Evolutionary conservation across 2,797 vertebrate genomes (phyloP), one percentile per base, ranked within the genome.

Genomic region (Bradypodion ventrale): DNA sequence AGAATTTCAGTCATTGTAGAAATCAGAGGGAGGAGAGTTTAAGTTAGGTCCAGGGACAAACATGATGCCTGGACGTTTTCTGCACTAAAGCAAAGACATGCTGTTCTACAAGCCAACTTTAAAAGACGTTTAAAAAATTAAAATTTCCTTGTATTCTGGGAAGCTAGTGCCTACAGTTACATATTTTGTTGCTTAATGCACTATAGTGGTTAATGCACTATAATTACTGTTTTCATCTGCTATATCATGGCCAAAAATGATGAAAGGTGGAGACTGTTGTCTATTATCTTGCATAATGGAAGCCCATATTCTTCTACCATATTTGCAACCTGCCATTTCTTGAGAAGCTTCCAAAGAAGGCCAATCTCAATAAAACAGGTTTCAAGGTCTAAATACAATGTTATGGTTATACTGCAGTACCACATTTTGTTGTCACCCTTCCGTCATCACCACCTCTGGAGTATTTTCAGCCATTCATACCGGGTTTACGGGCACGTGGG

Each of bases 91-190:
- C 21, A 70, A 35, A 37, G 16, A 7, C 9, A 27, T 12, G 19
- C 0, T 0, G 74, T 23, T 75, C 59, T 16, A 16, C 29, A 69
- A 69, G 40, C 0, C 3, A 73, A 29, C 0, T 49, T 70, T 21
- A 78, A 0, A 19, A 56, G 68, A 40, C 59, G 29, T 80, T 93
- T 84, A 68, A 32, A n/a, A n/a, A n/a, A n/a, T n/a, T n/a, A n/a
- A n/a, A n/a, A n/a, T n/a, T n/a, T n/a, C n/a, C n/a, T n/a, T n/a
- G n/a, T n/a, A n/a, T n/a, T n/a, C n/a, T n/a, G n/a, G 66, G 0
- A 1, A 66, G 52, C 8, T 62, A 13, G 15, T 37, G 56, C 68
- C 35, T 23, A 56, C 9, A n/a, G n/a, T n/a, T n/a, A n/a, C n/a
- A n/a, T n/a, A n/a, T n/a, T n/a, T 13, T 10, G 66, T 19, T 46